Percentiles rank a stretch among this genome's conserved stretches.
These are phyloP conservation scores for Masticophis lateralis DNA, from an alignment of 2,797 vertebrate species.

Conservation along the genomic window DNA sequence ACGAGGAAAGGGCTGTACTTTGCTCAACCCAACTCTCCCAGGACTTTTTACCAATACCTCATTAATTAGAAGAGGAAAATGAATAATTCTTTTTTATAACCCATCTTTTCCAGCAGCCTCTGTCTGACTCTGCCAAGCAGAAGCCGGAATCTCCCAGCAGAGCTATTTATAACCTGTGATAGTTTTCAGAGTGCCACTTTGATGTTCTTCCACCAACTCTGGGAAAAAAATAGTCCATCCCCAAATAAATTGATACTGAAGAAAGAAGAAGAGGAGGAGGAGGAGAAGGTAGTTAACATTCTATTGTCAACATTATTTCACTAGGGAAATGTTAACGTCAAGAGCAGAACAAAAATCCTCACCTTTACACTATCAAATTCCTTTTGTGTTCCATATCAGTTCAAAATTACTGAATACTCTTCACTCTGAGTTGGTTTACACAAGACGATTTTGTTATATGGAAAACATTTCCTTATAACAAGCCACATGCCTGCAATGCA, in stretches of 20 bases:
- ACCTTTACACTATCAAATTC: conserved; percentile 63
- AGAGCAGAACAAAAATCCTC: conserved; percentile 60
- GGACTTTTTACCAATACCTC: conserved; percentile 28
- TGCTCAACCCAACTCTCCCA: conserved; percentile 25
- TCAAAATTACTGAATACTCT: conserved; percentile 34
- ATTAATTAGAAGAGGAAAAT: conserved; percentile 68
- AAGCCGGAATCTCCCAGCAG: conserved; percentile 59
- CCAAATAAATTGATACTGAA: conserved; percentile 55
- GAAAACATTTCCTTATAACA: background rate
- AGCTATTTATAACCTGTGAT: conserved; percentile 71
- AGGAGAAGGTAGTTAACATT: conserved; percentile 61
- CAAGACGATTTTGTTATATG: background rate
- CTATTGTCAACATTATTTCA: conserved; percentile 58
- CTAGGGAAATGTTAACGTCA: conserved; percentile 36
- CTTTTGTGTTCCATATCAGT: conserved; percentile 63
- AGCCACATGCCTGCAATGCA: background rate
- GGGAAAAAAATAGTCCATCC: conserved; percentile 67
- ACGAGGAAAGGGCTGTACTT: background rate
- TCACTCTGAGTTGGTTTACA: too few species aligned
- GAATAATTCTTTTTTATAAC: conserved; percentile 73
- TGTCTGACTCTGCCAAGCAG: conserved; percentile 56
- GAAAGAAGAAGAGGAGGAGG: background rate
- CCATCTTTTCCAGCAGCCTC: conserved; percentile 49
- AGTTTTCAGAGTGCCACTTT: conserved; percentile 69
- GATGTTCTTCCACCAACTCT: conserved; percentile 69